Conservation (phyloP, 2,888 invertebrate genomes). For the Philhelius pedissequus region DNA sequence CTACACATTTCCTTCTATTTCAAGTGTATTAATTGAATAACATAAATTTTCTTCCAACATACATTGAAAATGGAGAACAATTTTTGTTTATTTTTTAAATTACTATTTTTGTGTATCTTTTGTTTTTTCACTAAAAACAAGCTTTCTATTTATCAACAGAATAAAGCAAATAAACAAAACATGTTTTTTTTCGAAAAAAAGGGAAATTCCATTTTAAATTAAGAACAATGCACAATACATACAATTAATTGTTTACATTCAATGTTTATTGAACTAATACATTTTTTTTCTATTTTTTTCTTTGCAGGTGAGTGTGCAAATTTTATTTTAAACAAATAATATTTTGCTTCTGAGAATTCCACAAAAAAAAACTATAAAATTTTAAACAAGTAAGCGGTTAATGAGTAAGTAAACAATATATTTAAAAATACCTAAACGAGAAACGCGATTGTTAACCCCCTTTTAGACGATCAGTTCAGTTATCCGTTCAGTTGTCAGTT, state of each 20-base stretch:
- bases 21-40: too few relatives aligned
- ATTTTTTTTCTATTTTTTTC: slow-evolving; percentile 17
- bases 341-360: slow-evolving; percentile 16
- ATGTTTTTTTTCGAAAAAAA: too few relatives aligned
- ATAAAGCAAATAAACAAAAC: background rate
- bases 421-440: background rate
- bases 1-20: too few relatives aligned
- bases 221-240: background rate
- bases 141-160: background rate
- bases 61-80: background rate
- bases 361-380: slow-evolving; percentile 19
- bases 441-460: too few relatives aligned
- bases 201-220: background rate
- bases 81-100: background rate
- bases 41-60: too few relatives aligned
- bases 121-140: background rate
- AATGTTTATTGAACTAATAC: slow-evolving; percentile 41
- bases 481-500: too few relatives aligned
- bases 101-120: background rate
- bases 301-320: slow-evolving; percentile 58
- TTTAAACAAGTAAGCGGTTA: slow-evolving; percentile 41
- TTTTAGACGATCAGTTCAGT: too few relatives aligned
- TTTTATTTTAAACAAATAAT: slow-evolving; percentile 40
- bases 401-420: slow-evolving; percentile 54
- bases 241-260: slow-evolving; percentile 12